These are phyloP conservation scores for Hirtodrosophila trivittata DNA, from an alignment of 2,888 invertebrate genomes.

Conservation along the genomic window DNA sequence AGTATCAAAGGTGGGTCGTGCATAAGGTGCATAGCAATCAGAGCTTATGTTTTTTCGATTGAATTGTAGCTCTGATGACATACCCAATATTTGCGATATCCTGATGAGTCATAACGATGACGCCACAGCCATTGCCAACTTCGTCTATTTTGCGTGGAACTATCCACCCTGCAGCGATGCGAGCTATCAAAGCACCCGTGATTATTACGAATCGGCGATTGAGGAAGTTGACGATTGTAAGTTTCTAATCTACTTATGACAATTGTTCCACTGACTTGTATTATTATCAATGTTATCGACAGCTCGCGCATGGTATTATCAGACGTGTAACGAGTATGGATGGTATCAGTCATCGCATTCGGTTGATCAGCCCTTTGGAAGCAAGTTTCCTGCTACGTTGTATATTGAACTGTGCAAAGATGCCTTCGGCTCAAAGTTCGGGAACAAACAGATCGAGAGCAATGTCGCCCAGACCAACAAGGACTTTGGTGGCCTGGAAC, in stretches of 20 bases:
- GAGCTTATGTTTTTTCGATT: background rate
- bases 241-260: conserved; percentile 11
- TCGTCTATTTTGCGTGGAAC: conserved; percentile 46
- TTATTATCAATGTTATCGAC: background rate
- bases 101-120: conserved; percentile 69
- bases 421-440: conserved; percentile 68
- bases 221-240: conserved; percentile 61
- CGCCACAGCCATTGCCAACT: conserved; percentile 72
- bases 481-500: conserved; percentile 84
- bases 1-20: conserved; percentile 77
- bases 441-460: conserved; percentile 52
- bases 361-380: conserved; percentile 85
- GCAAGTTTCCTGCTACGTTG: conserved; percentile 74
- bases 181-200: conserved; percentile 62
- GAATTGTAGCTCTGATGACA: conserved; percentile 54
- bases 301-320: conserved; percentile 92
- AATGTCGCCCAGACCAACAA: conserved; percentile 83
- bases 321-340: conserved; percentile 94
- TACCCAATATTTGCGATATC: conserved; percentile 61
- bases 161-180: conserved; percentile 64
- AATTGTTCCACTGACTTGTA: background rate
- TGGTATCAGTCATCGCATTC: conserved; percentile 91
- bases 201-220: conserved; percentile 51
- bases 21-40: background rate
- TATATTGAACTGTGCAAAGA: conserved; percentile 77